Base-by-base conservation (phyloP, 2,113 vertebrate species). In the Orycteropus afer region DNA sequence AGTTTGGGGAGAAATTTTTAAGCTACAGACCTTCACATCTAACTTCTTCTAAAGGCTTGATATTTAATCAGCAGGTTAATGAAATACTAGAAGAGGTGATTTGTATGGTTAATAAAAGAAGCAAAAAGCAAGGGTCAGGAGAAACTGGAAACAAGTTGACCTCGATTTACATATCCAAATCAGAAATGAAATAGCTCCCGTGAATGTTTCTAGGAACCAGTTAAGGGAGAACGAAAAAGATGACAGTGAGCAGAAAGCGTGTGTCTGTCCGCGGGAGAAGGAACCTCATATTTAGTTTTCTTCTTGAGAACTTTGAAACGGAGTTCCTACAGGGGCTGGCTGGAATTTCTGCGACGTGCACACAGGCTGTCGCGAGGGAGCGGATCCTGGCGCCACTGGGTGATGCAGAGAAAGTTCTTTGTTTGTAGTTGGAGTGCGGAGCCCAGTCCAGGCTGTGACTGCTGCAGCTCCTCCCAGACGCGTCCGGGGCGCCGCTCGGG, bases 121-220 rank as follows among this genome's bases (percentile, higher is more conserved):
- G 32, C 53, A 9, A 88, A 73, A 80, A 53, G 78, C 42, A 1
- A 63, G 83, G 27, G 78, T 92, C n/a, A 5, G 0, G 8, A 22
- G 47, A 87, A 53, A 29, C 42, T 29, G 82, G 59, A 73, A 86
- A 78, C 32, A 40, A 61, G 45, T 15, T 22, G 81, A 88, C 81
- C 92, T 91, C 93, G 96, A 90, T 89, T 86, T 90, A 57, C 59
- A 18, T 22, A 65, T 2, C 7, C 34, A 10, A 81, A 87, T 61
- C 59, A 69, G 80, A 49, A 73, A 10, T 9, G 87, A 51, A 86
- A n/a, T 57, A 45, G 83, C 78, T 49, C 11, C 2, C 71, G 25
- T 71, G 15, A 88, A 17, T 91, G 27, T 89, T 92, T 97, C 96
- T 93, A 96, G 96, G 96, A 97, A 96, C 90, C 22, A 32, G 81